Conservation (phyloP, 2,888 invertebrate genomes). For the Ernsta delagoae region DNA sequence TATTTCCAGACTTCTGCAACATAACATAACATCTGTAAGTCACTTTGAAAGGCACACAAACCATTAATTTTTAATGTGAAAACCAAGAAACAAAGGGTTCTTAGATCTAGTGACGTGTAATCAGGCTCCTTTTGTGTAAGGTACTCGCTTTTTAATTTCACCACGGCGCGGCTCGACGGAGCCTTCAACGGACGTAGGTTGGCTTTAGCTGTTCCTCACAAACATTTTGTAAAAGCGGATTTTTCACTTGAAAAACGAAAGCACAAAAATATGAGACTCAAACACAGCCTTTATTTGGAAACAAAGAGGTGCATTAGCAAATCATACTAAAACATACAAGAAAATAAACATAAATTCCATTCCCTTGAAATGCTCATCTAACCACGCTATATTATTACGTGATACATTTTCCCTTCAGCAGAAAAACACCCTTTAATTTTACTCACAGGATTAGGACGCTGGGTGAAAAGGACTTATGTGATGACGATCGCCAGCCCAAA, state of each 20-base stretch:
- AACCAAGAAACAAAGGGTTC: slow-evolving; percentile 62
- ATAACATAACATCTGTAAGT: neutral
- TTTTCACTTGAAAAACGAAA: slow-evolving; percentile 35
- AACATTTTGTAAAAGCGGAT: slow-evolving; percentile 30
- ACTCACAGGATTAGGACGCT: slow-evolving; percentile 47
- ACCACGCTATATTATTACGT: slow-evolving; percentile 68
- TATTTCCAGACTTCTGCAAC: too few species aligned
- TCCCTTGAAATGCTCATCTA: slow-evolving; percentile 64
- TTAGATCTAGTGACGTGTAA: slow-evolving; percentile 69
- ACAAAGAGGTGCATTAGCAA: slow-evolving; percentile 53
- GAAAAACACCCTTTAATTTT: slow-evolving; percentile 73
- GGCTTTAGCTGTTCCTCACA: slow-evolving; percentile 15
- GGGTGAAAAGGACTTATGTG: slow-evolving; percentile 1
- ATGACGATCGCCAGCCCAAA: neutral
- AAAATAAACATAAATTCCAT: slow-evolving; percentile 58
- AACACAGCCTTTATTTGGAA: slow-evolving; percentile 41
- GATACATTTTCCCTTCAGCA: slow-evolving; percentile 67
- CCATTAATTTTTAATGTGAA: slow-evolving; percentile 50
- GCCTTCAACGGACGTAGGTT: slow-evolving; percentile 39
- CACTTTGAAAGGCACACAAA: slow-evolving; percentile 30
- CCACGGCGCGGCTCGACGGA: slow-evolving; percentile 46
- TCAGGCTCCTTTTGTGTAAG: slow-evolving; percentile 69
- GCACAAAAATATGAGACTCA: slow-evolving; percentile 23
- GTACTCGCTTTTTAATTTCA: slow-evolving; percentile 60
- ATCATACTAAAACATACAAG: slow-evolving; percentile 52